Evolutionary conservation across 2,888 invertebrate species (phyloP), one percentile per base, ranked within the genome.

Genomic region (Drosophila flavopinicola): DNA sequence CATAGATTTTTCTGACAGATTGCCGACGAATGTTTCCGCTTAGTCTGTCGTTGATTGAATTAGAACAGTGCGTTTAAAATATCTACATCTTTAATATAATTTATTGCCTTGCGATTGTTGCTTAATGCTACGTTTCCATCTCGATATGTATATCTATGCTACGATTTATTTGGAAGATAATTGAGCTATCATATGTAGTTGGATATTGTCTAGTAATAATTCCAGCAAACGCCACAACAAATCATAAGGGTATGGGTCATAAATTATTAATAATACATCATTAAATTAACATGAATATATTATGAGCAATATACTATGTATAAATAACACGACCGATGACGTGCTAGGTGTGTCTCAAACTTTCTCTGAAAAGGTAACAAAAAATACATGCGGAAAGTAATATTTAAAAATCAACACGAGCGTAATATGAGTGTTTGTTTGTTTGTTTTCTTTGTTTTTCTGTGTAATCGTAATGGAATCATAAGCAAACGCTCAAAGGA

Each of bases 371-470:
- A 73, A 75, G 69, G 63, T 63, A 75, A 72, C 74, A 78, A 65
- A 66, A 80, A 83, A 85, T 83, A 79, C 78, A 87, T 74, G 76
- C 70, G 71, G 82, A 88, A 87, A 85, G 88, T 72, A 88, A 78
- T 83, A 86, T 87, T 63, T 64, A 83, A 78, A 84, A 80, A 87
- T 85, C 88, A 86, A 88, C 77, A 87, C 85, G 73, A 82, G 67
- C 65, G 64, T 70, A 69, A 66, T 63, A 67, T 71, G 63, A 78
- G 75, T 76, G 65, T 69, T 60, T 52, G 23, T 39, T 41, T 39
- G 38, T 25, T 4, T 17, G 15, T 10, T 37, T 23, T 37, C n/a
- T 27, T 23, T 29, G 54, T 47, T 54, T 38, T 57, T 56, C 44
- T 57, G 49, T 41, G 54, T 73, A 61, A 73, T 65, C 54, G 63